Evolutionary conservation across 2,113 vertebrate genomes (phyloP).

Genomic region (Aramus guarauna): DNA sequence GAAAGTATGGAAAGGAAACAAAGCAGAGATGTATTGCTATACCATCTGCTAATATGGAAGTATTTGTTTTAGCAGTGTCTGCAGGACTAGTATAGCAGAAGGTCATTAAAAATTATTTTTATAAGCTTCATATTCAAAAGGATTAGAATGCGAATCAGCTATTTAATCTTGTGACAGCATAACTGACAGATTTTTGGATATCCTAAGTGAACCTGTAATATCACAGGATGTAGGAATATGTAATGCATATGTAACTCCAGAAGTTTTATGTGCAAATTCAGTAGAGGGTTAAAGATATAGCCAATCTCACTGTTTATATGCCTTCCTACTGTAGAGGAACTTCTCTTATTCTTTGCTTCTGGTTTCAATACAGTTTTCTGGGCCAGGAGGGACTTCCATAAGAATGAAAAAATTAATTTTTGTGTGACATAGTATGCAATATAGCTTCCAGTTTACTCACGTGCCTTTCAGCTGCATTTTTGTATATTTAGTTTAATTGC

Average conservation of each 20-base stretch:
- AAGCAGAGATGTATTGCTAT: background rate
- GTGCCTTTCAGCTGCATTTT: background rate
- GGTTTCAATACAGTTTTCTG: background rate
- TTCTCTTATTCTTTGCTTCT: background rate
- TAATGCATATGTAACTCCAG: background rate
- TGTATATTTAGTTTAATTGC: background rate
- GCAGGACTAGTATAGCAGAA: conserved; percentile 1
- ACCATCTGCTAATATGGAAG: conserved; percentile 2
- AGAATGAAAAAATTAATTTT: background rate
- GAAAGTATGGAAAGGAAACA: background rate
- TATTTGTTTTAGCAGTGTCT: conserved; percentile 37
- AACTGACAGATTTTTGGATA: background rate
- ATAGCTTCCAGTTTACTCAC: background rate
- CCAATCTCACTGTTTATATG: background rate
- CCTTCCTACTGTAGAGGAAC: background rate
- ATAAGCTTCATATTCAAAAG: conserved; percentile 31
- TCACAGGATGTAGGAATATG: background rate
- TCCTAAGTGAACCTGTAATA: background rate
- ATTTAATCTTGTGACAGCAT: background rate
- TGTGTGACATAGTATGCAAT: background rate
- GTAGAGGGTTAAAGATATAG: background rate
- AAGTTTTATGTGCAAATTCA: background rate
- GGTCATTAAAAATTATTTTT: conserved; percentile 24
- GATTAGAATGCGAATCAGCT: conserved; percentile 25
- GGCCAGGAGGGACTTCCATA: background rate